Evolutionary conservation across 30 jellyfish, hydroid and myxozoan species (phyloP), one percentile per base, ranked within the genome.

Genomic region (Nemopilema nomurai): DNA sequence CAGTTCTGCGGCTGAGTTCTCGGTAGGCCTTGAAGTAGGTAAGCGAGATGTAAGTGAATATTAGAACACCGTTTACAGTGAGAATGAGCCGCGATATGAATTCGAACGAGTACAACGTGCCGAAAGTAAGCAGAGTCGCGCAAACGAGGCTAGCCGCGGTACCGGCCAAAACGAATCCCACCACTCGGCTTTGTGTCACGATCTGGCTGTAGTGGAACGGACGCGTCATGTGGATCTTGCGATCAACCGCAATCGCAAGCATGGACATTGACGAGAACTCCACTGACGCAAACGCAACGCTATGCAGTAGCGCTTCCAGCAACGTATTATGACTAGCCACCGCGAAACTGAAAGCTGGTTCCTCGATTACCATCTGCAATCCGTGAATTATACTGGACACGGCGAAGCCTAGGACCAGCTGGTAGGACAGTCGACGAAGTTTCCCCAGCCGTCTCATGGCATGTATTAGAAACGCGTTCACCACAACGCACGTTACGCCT

Each of bases 401-500:
- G 4, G 77, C 69, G 4, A 68, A 41, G 69, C 85, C 69, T 4
- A 74, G 77, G n/a, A 82, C 21, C 8, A 82, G 28, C 53, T 52
- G 69, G 73, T 82, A 82, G 25, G 91, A 82, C 13, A 51, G 28
- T 9, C 18, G 49, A 0, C 69, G 62, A 20, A 69, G 57, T 52
- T 49, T 82, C 23, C 41, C 17, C 71, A 71, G 63, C 62, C 51
- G 51, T 51, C 81, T 82, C 50, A 71, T 30, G 19, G 91, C 91
- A 53, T 69, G 81, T 32, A 82, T 82, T 25, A 82, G 67, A 52
- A 82, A 82, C 18, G 85, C 28, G 71, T 82, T 82, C 31, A 82
- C 52, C 4, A 53, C 20, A 63, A 82, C 51, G 72, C 69, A 68
- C 20, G 73, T 8, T 18, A 82, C 18, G 13, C 71, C 91, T 17